Evolutionary conservation across 2,113 vertebrate species (phyloP), one percentile per base, ranked within the genome.

Genomic region (Oncorhynchus kisutch): DNA sequence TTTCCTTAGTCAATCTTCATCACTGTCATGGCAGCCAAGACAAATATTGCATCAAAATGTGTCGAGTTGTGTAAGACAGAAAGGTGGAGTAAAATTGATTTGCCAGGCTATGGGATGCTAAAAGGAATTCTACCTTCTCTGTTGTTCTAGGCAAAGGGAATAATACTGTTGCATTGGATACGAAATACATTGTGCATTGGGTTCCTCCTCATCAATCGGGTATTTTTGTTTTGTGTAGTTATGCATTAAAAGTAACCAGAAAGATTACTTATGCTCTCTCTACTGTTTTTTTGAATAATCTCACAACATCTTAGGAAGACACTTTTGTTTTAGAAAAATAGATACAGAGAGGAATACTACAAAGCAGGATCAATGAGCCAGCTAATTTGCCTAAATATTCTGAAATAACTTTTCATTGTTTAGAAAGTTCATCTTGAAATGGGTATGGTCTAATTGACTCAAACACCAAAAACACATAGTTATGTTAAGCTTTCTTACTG

Each of bases 41-140:
- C 7, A 71, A 71, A 24, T 59, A 39, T 51, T 39, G 68, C 24
- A 49, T 60, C 9, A 69, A 51, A 68, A 71, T 72, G 27, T 72
- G 24, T 67, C 3, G 29, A 34, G 27, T 66, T 54, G 60, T 59
- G 16, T 24, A 54, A 54, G n/a, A 73, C 57, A 20, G 27, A 65
- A 18, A 29, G 54, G 14, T 67, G 31, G 64, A 74, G 25, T 60
- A 31, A 57, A 72, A 59, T 62, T 4, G 18, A 14, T 39, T 24
- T 59, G 29, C 54, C 48, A 75, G 24, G 73, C 65, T 24, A 65
- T 18, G 8, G 24, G 45, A 12, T 16, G 4, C 39, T 48, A 69
- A 59, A 71, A n/a, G 34, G 34, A 39, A 39, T 65, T 22, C n/a
- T 34, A 27, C 9, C 71, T 72, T 18, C 62, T 51, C 29, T 64